Evolutionary conservation across 2,113 vertebrate species (phyloP), one percentile per base, ranked within the genome.

Genomic region (Conger conger): DNA sequence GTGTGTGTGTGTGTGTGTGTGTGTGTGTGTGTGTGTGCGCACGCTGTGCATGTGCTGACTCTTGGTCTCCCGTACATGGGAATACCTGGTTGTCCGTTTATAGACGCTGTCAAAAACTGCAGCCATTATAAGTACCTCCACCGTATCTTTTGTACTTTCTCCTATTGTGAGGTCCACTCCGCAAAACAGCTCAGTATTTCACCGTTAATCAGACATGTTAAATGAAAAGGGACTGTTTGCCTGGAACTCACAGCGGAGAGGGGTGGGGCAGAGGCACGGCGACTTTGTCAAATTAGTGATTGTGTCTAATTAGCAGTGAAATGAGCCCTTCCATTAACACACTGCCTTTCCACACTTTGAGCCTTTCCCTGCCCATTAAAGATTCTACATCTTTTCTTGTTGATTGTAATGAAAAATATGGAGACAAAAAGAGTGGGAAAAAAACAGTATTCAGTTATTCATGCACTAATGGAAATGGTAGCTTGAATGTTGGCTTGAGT

Each of bases 391-490:
- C 90, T 92, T 87, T 80, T 88, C 79, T 87, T 89, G 40, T 85
- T 50, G 42, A 85, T 88, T 83, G 91, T 87, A 87, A 87, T 50
- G 11, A 50, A 50, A 50, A 50, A 50, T 1, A 50, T 8, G 89
- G 90, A 90, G 87, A 89, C 82, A 84, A 88, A 87, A 76, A 84
- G 86, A 90, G 86, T 84, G 88, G 90, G 90, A 82, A 78, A 63
- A 89, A 86, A 86, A 89, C 87, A 92, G 89, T 87, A 88, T 90
- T 91, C 86, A 92, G 80, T 93, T 93, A 94, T 91, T 86, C 89
- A 85, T 83, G 89, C 91, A 93, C 94, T 96, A 96, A 96, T 96
- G 94, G 95, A 94, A 94, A 94, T 93, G 40, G 92, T 82, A 91
- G 90, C 90, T 91, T 91, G 90, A 91, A 87, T 87, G 87, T 86